Base-by-base conservation (phyloP, 2,113 vertebrate genomes). In the Erythrolamprus reginae region DNA sequence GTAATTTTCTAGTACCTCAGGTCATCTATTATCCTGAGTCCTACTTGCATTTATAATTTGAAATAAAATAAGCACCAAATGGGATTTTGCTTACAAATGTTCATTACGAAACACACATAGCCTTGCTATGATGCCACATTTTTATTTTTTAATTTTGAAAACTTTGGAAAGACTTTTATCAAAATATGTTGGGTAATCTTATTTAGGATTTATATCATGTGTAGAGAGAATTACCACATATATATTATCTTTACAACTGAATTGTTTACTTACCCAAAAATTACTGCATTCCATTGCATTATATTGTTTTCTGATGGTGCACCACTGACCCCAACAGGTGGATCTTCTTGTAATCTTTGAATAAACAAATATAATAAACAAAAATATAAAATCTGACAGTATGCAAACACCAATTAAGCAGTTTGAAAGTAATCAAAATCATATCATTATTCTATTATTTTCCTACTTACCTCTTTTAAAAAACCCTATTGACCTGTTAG, bases 221-320 rank as follows among this genome's bases (percentile, higher is more conserved):
- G 42, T 28, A 24, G 24, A 82, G 10, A 83, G n/a, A 70, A 51
- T 86, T 33, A 83, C 42, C 23, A 12, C 50, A 53, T 15, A 86
- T 45, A 45, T 82, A 82, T 82, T 52, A 89, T 82, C 87, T 61
- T 48, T 50, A 87, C 3, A 90, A 38, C 2, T 48, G 92, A 91
- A 90, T 10, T 53, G 7, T 93, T 88, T 94, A 96, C 98, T 98
- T 97, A 99, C 99, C 99, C 99, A 98, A 99, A 99, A 98, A 99
- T 99, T 97, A 99, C 99, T 93, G 99, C 99, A 95, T 99, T 99
- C 99, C 99, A 99, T 83, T 99, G 98, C 99, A 99, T 99, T 95
- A 99, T 99, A 93, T 99, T 99, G 96, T 99, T 99, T 96, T 99
- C 99, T 91, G 99, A 99, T 7, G 99, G 99, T 53, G 99, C 99